Conservation (phyloP, 1,140 invertebrate species). For the Drosophila tani region DNA sequence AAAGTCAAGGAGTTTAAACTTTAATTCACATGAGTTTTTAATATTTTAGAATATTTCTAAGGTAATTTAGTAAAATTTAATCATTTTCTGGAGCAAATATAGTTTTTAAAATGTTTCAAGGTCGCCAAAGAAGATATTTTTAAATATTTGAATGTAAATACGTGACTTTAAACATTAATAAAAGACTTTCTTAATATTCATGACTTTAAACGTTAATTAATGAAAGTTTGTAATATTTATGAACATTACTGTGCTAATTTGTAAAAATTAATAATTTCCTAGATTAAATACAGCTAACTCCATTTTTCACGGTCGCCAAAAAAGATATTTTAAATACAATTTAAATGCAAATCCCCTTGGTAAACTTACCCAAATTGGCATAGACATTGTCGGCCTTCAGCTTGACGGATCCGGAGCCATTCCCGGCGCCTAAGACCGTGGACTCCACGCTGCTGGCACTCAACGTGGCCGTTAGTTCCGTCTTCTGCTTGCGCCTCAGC, state of each 20-base stretch:
- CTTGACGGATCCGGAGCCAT: conserved; percentile 69
- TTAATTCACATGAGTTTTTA: background rate
- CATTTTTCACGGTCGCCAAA: background rate
- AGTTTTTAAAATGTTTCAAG: too few relatives aligned
- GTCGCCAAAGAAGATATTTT: background rate
- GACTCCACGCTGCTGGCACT: conserved; percentile 69
- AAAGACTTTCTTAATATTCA: too few relatives aligned
- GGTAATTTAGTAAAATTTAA: background rate
- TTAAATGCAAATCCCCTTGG: background rate
- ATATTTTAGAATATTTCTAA: too few relatives aligned
- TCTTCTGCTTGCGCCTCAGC: conserved; percentile 87
- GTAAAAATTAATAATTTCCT: too few relatives aligned
- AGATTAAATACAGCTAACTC: too few relatives aligned
- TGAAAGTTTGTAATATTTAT: background rate
- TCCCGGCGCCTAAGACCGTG: conserved; percentile 18
- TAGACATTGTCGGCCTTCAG: conserved; percentile 89
- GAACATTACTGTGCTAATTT: too few relatives aligned
- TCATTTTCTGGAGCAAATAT: too few relatives aligned
- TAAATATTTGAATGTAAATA: too few relatives aligned
- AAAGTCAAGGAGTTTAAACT: too few relatives aligned
- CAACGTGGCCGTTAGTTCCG: conserved; percentile 65
- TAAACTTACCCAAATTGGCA: conserved; percentile 88
- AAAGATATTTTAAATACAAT: background rate
- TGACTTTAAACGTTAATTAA: background rate
- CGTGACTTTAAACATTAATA: too few relatives aligned